Conservation (phyloP, 2,888 invertebrate genomes). For the Zhuqinia jingwanae region DNA sequence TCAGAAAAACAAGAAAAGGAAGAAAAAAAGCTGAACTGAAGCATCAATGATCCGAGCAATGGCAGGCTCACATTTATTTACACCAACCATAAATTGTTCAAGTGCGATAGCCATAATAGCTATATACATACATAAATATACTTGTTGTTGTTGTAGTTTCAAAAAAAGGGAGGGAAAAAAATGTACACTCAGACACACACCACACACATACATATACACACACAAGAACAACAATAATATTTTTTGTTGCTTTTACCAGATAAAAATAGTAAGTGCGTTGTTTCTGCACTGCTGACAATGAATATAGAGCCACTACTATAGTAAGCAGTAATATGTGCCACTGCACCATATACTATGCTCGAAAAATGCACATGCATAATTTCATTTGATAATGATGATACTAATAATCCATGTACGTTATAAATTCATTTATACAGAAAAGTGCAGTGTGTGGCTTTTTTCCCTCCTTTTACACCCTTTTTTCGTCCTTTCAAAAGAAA, state of each 20-base stretch:
- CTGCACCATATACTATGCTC: not conserved
- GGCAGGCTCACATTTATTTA: slow-evolving; percentile 61
- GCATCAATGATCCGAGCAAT: slow-evolving; percentile 50
- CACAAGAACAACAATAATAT: too few relatives aligned
- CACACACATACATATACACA: too few relatives aligned
- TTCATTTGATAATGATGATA: slow-evolving; percentile 61
- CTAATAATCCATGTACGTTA: slow-evolving; percentile 43
- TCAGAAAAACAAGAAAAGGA: too few relatives aligned
- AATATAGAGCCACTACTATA: not conserved
- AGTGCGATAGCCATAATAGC: slow-evolving; percentile 54
- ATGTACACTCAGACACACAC: too few relatives aligned
- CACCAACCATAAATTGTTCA: slow-evolving; percentile 68
- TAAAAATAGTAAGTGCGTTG: slow-evolving; percentile 32
- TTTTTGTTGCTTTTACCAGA: slow-evolving; percentile 21
- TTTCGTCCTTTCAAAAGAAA: slow-evolving; percentile 33
- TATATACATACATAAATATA: not conserved
- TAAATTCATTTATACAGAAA: slow-evolving; percentile 43
- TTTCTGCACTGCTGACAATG: not conserved
- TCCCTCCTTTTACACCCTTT: slow-evolving; percentile 53
- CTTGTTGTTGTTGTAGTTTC: not conserved
- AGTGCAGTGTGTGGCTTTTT: too few relatives aligned
- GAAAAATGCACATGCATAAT: slow-evolving; percentile 52
- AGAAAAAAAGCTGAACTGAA: too few relatives aligned
- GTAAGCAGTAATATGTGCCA: not conserved
- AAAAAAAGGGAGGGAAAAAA: too few relatives aligned